phyloP scores from a whole-genome alignment of 2,888 invertebrate species.

The Agrilus mali region DNA sequence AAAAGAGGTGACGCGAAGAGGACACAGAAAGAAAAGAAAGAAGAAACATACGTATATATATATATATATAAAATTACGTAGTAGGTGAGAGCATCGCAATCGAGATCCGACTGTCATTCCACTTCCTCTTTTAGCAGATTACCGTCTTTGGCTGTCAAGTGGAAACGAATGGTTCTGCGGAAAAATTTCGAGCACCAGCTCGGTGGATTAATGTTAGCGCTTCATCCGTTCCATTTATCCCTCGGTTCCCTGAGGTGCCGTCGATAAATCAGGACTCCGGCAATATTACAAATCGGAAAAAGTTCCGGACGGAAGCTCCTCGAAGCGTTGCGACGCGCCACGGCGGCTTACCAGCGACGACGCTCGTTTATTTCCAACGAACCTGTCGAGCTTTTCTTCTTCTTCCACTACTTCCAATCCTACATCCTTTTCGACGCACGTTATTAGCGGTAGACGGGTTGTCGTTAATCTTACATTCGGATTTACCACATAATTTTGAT shows the following conservation, averaged over 20 bases:
- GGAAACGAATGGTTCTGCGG: not conserved
- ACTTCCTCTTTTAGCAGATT: too few relatives aligned
- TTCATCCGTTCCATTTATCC: slow-evolving; percentile 30
- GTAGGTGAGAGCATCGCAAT: not conserved
- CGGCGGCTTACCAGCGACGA: not conserved
- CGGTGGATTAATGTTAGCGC: slow-evolving; percentile 23
- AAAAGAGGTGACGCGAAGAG: too few relatives aligned
- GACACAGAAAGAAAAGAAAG: too few relatives aligned
- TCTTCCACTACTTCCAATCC: not conserved
- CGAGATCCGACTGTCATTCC: not conserved
- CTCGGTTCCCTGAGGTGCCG: slow-evolving; percentile 22
- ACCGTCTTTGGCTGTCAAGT: not conserved
- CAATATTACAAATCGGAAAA: slow-evolving; percentile 7
- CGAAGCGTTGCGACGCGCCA: too few relatives aligned
- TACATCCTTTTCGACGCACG: not conserved
- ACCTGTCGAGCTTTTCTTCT: not conserved
- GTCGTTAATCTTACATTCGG: too few relatives aligned
- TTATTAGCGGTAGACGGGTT: not conserved
- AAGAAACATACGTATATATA: not conserved
- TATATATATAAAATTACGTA: not conserved
- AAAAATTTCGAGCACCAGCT: slow-evolving; percentile 1
- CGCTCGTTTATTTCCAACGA: not conserved
- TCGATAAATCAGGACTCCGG: slow-evolving; percentile 26
- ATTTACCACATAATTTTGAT: too few relatives aligned
- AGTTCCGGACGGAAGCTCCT: not conserved